These are phyloP conservation scores for Sesamia inferens DNA, from an alignment of 2,888 invertebrate species.

Conservation along the genomic window DNA sequence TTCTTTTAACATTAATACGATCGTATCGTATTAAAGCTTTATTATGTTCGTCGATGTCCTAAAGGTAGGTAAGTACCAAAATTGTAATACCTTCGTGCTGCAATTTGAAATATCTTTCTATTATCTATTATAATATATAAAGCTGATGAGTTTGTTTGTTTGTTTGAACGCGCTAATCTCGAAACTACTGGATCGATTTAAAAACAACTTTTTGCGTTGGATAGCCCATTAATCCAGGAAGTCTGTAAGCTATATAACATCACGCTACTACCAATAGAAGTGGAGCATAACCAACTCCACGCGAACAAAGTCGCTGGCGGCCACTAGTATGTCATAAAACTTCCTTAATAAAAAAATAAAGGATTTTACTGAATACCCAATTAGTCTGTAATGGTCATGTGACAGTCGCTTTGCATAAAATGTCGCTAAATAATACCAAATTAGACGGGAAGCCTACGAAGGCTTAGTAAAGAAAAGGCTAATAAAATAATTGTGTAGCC, in stretches of 20 bases:
- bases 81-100: background rate
- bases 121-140: too few relatives aligned
- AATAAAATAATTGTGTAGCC: constrained; percentile 1
- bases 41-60: background rate
- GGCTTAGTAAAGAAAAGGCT: background rate
- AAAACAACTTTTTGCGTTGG: too few relatives aligned
- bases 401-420: background rate
- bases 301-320: too few relatives aligned
- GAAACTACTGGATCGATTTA: too few relatives aligned
- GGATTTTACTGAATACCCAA: background rate
- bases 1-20: background rate
- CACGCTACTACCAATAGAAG: too few relatives aligned
- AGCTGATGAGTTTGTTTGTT: too few relatives aligned
- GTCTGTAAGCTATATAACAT: too few relatives aligned
- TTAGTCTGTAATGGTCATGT: background rate
- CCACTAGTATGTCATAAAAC: background rate
- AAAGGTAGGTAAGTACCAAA: background rate
- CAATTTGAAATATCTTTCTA: background rate
- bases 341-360: background rate
- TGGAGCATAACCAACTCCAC: too few relatives aligned
- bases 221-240: too few relatives aligned
- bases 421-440: background rate
- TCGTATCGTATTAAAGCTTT: background rate
- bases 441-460: background rate
- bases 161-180: too few relatives aligned